Evolutionary conservation across 2,113 vertebrate species (phyloP).

Genomic region (Cyprinus carpio): DNA sequence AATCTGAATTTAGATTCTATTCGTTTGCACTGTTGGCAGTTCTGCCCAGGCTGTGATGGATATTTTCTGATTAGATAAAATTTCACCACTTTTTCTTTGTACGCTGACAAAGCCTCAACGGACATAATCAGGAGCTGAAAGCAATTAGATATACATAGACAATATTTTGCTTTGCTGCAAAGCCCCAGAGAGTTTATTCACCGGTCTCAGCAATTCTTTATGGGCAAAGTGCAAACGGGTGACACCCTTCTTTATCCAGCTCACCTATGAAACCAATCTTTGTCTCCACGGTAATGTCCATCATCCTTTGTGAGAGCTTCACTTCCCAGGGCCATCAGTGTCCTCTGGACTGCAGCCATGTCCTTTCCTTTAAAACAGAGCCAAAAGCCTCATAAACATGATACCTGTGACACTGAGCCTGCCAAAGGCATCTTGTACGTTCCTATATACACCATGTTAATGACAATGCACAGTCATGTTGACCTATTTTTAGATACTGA

Average conservation of each 20-base stretch:
- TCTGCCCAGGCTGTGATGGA: not conserved
- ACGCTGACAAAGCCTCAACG: not conserved
- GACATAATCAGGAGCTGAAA: not conserved
- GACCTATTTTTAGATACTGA: not conserved
- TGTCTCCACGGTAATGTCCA: constrained; percentile 80
- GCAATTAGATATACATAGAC: not conserved
- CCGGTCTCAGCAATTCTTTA: not conserved
- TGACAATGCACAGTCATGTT: not conserved
- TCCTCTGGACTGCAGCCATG: constrained; percentile 85
- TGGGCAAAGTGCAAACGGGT: not conserved
- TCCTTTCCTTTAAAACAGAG: constrained; percentile 77
- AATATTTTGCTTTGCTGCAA: not conserved
- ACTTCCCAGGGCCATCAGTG: constrained; percentile 84
- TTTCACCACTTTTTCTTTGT: not conserved
- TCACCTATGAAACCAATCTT: constrained; percentile 86
- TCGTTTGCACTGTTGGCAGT: not conserved
- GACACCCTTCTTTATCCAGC: not conserved
- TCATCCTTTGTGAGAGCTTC: constrained; percentile 80
- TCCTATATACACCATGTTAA: not conserved
- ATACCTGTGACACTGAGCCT: not conserved
- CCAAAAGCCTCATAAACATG: constrained; percentile 3
- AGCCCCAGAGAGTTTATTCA: not conserved
- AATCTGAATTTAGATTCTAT: not conserved
- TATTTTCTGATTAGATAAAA: not conserved
- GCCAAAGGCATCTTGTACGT: not conserved